Conservation (phyloP, 2,113 vertebrate genomes). For the Melanerpes aurifrons region DNA sequence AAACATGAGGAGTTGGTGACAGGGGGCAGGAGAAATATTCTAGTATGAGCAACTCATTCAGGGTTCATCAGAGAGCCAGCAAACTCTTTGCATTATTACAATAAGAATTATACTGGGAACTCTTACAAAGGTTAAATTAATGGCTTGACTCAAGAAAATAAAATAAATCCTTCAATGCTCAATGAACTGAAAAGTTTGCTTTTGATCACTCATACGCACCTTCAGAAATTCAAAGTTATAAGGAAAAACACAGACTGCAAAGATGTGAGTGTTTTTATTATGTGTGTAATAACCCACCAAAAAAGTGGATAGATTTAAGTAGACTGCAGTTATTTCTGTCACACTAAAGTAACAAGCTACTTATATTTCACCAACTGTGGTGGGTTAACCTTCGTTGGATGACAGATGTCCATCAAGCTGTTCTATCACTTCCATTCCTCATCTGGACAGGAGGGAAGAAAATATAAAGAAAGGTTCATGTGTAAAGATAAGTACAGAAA, state of each 20-base stretch:
- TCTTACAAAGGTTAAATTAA: background rate
- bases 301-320: background rate
- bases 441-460: background rate
- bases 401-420: background rate
- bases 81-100: background rate
- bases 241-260: background rate
- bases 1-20: fast-evolving
- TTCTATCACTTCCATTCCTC: background rate
- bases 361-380: background rate
- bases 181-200: background rate
- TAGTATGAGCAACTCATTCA: background rate
- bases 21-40: background rate
- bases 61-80: background rate
- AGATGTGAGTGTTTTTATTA: background rate
- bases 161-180: background rate
- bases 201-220: background rate
- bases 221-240: background rate
- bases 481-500: background rate
- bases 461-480: background rate
- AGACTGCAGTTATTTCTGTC: background rate
- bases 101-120: background rate
- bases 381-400: background rate
- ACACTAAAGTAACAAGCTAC: background rate
- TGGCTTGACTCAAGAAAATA: background rate
- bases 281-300: background rate